These are phyloP conservation scores for Coluber constrictor DNA, from an alignment of 2,797 vertebrate genomes.

Conservation along the genomic window DNA sequence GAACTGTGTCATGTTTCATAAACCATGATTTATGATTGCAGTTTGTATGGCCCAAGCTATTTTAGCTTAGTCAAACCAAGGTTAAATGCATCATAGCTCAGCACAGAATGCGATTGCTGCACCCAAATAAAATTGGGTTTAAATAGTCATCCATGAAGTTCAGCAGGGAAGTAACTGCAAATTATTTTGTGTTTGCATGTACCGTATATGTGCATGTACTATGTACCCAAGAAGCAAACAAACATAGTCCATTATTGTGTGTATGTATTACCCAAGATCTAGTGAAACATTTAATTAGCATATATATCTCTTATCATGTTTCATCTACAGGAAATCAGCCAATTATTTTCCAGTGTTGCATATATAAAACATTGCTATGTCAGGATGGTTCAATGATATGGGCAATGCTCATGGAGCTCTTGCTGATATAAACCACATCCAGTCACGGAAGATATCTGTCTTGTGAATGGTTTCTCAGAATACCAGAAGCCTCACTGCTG, in stretches of 20 bases:
- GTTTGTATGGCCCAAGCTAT: background rate
- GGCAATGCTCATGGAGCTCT: background rate
- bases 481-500: background rate
- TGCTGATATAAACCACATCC: conserved; percentile 49
- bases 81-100: background rate
- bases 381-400: conserved; percentile 19
- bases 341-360: background rate
- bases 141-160: background rate
- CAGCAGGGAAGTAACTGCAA: background rate
- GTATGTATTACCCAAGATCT: background rate
- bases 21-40: background rate
- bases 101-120: background rate
- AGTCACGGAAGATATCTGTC: background rate
- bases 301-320: too few species aligned
- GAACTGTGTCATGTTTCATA: background rate
- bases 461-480: conserved; percentile 31
- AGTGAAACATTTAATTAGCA: too few species aligned
- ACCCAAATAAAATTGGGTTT: background rate
- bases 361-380: background rate
- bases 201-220: background rate
- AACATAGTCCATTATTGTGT: background rate
- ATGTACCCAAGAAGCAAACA: background rate
- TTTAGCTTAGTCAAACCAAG: background rate
- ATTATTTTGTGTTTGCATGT: background rate
- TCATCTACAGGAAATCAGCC: too few species aligned